Conservation (phyloP, 1,140 invertebrate genomes). For the Agrypnia vestita region DNA sequence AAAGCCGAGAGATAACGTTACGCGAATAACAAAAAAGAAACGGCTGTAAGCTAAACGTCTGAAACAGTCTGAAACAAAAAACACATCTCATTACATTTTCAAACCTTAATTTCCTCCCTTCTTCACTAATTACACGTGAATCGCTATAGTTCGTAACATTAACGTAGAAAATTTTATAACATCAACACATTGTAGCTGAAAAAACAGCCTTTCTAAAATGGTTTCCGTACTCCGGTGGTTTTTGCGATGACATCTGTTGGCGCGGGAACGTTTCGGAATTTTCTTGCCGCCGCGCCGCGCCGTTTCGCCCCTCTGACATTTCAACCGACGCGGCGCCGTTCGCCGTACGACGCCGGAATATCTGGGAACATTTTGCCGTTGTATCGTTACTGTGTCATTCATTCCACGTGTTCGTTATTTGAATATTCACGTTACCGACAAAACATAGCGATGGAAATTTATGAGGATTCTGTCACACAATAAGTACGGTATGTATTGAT, state of each 20-base stretch:
- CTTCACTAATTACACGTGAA: constrained; percentile 21
- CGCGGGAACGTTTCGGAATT: background rate
- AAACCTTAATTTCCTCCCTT: constrained; percentile 16
- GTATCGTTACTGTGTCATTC: too few species aligned
- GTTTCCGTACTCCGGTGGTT: constrained; percentile 6
- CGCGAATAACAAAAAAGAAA: constrained; percentile 8
- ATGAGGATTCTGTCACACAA: too few species aligned
- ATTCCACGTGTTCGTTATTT: too few species aligned
- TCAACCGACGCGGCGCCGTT: background rate
- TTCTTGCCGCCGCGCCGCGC: background rate
- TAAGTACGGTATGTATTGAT: too few species aligned
- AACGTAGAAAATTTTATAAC: background rate
- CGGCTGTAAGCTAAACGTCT: background rate
- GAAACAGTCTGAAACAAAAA: constrained; percentile 17
- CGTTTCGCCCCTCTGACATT: background rate
- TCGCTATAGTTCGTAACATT: constrained; percentile 18
- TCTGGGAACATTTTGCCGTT: too few species aligned
- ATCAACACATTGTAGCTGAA: constrained; percentile 26
- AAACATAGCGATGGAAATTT: too few species aligned
- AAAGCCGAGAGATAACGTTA: constrained; percentile 8
- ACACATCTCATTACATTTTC: constrained; percentile 11
- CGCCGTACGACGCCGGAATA: background rate
- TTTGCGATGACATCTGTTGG: constrained; percentile 28
- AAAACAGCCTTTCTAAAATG: background rate
- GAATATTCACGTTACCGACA: too few species aligned